Percentiles rank a stretch among this genome's conserved stretches.
These are phyloP conservation scores for Ranitomeya variabilis DNA, from an alignment of 2,113 vertebrate species.

Conservation along the genomic window DNA sequence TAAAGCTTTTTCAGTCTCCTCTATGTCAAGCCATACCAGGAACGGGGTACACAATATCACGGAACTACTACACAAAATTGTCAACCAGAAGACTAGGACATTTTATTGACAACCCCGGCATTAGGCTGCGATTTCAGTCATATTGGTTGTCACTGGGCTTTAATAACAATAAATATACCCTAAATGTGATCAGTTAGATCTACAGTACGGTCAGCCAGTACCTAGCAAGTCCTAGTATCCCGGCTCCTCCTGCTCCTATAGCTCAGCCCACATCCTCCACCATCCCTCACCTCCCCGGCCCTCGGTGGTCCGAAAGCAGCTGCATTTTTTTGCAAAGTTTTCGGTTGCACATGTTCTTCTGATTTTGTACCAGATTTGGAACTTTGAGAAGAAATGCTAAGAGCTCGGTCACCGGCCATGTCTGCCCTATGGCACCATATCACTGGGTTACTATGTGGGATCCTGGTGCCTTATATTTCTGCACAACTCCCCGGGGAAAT, in stretches of 20 bases:
- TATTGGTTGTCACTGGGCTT: not conserved
- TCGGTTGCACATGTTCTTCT: not conserved
- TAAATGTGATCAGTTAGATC: not conserved
- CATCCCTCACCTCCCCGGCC: not conserved
- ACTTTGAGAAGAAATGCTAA: not conserved
- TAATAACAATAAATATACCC: not conserved
- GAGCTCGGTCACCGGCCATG: not conserved
- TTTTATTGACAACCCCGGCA: not conserved
- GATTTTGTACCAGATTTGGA: not conserved
- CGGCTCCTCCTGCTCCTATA: constrained; percentile 11
- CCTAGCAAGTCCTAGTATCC: no score
- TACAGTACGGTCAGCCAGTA: not conserved
- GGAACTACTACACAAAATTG: not conserved
- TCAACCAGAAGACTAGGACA: not conserved
- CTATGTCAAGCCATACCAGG: not conserved
- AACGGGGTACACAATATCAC: no score
- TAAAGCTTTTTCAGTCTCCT: not conserved
- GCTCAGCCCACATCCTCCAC: constrained; percentile 1
- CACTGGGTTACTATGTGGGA: not conserved
- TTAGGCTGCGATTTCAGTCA: not conserved
- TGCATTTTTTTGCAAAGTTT: not conserved
- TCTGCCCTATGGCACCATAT: not conserved
- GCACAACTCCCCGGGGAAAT: not conserved
- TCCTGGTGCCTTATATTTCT: not conserved
- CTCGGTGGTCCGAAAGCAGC: not conserved